Base-by-base conservation (phyloP, 2,888 invertebrate genomes). In the Ornithoptera priamus region DNA sequence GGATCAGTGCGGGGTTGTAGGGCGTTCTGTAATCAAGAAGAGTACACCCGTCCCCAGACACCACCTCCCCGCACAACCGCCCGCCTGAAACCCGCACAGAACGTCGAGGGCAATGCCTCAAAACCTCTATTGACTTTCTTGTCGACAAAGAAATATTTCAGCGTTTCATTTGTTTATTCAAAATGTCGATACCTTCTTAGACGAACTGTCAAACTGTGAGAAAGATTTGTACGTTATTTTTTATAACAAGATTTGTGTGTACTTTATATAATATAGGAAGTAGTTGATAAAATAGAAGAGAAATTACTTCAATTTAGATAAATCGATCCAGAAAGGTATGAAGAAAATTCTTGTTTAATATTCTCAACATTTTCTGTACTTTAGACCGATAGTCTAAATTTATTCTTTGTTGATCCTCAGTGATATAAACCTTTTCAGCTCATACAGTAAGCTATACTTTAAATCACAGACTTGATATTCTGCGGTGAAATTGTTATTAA, bases 1-100 rank as follows among this genome's bases (percentile, higher is more conserved):
- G 78, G 76, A 78, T 80, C 79, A 76, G 76, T 71, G 72, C 67
- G 76, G 79, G 81, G 76, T 75, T 73, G 77, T 80, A 83, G 85
- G 86, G 86, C 78, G 86, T 82, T 84, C 87, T 85, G 92, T 93
- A 93, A 93, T 93, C 93, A 93, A 93, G 92, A 90, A 92, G 92
- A 93, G 93, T 93, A 92, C 88, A 86, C 83, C 82, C 88, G 90
- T 91, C 92, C 92, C 91, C 78, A 85, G 90, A 85, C 88, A 82
- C 77, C 74, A 75, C 77, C 81, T 72, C 77, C 78, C 71, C 77
- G 71, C 75, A 60, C 62, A 59, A 76, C 74, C 76, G 76, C 76
- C 77, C 77, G 77, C 76, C 78, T 77, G 80, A 79, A 82, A 77
- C 78, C 81, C 79, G 79, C 79, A 78, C 76, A 77, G 76, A 78